Base-by-base conservation (phyloP, 1,140 invertebrate genomes). In the Zaprionus ornatus region DNA sequence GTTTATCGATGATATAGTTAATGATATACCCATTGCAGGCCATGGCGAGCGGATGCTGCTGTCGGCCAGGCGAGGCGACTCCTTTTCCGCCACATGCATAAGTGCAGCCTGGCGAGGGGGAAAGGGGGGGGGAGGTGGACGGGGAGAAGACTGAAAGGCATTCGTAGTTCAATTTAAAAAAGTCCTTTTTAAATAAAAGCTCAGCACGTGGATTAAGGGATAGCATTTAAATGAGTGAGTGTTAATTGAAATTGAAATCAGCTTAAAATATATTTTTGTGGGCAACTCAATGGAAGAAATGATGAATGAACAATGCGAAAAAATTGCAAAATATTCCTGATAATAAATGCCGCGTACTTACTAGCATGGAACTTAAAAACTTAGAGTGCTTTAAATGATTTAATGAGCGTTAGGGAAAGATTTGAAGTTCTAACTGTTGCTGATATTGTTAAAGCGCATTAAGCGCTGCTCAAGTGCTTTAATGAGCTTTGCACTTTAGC, bases 1-100 rank as follows among this genome's bases (percentile, higher is more conserved):
- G 69, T 90, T 84, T 88, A 88, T 80, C 74, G 71, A 70, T 81
- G 74, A 90, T 87, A 80, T 75, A 84, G 71, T 80, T 80, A 80
- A 90, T 84, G 77, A 80, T 87, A 88, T 72, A 45, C 54, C 65
- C 62, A 64, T 81, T 37, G 65, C 66, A 12, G 55, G 27, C 19
- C 45, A 13, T 23, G 45, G 19, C 45, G 5, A 50, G 45, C 45
- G 21, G 45, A 50, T 17, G 19, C 45, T 23, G 45, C 19, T 23
- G 45, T 45, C 40, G 40, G 17, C 40, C 40, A 17, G 40, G 40
- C 40, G 40, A 45, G 40, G 40, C 40, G 40, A 45, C 40, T 45
- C 40, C 40, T 45, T 45, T 17, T 17, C n/a, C 40, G 40, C 6
- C 7, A 7, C 45, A 50, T 50, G 45, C 45, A 50, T 4, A 10